A percentile compares a stretch with the other conserved stretches of the same genome.
These are phyloP conservation scores for Tichodroma muraria DNA, from an alignment of 2,113 vertebrate species.

Conservation along the genomic window DNA sequence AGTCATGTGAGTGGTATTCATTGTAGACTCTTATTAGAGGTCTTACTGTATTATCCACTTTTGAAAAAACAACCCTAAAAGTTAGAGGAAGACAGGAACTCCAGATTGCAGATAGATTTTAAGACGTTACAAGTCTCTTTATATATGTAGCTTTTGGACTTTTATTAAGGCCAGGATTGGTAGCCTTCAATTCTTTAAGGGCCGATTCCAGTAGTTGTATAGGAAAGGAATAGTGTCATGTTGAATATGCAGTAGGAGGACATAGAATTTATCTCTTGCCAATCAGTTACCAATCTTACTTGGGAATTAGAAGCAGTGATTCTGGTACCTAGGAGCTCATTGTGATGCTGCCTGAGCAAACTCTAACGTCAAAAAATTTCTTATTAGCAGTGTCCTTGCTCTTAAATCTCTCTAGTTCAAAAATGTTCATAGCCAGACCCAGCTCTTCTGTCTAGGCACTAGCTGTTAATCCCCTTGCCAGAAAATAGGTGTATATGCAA, in stretches of 20 bases:
- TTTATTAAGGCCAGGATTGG: not conserved
- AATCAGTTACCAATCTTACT: rapidly evolving
- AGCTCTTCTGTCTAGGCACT: not conserved
- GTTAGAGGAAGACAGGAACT: not conserved
- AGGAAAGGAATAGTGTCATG: not conserved
- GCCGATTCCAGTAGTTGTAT: not conserved
- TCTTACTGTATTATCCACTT: not conserved
- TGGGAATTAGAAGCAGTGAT: not conserved
- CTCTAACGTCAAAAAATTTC: not conserved
- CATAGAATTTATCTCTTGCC: not conserved
- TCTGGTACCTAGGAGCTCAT: not conserved
- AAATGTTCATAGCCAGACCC: not conserved
- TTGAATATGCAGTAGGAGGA: not conserved
- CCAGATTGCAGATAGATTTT: not conserved
- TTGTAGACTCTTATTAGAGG: not conserved
- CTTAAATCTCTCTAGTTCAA: not conserved
- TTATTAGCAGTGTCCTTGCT: not conserved
- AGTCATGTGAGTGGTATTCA: not conserved
- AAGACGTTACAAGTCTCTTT: not conserved
- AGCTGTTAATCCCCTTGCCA: not conserved
- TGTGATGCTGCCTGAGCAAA: not conserved
- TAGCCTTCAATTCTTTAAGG: not conserved
- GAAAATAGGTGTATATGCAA: not conserved
- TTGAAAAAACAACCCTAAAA: not conserved
- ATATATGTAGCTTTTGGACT: not conserved